Percentiles rank a stretch among this genome's conserved stretches.
phyloP scores from a whole-genome alignment of 2,113 vertebrate species.

The Meriones unguiculatus region DNA sequence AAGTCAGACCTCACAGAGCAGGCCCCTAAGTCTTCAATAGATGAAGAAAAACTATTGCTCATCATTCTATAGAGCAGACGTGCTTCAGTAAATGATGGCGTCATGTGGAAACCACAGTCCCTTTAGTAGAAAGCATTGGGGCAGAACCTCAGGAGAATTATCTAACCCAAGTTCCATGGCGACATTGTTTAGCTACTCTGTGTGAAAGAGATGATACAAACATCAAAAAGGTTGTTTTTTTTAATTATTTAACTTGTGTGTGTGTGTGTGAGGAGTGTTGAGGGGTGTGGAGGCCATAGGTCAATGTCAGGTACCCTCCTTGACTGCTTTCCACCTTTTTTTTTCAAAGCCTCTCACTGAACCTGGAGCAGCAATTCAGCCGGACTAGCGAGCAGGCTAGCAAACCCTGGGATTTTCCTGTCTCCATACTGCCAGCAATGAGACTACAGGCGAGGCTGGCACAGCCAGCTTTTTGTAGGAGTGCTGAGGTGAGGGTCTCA shows the following conservation, averaged over 20 bases:
- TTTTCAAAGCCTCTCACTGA: neutral
- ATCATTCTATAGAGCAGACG: conserved; percentile 43
- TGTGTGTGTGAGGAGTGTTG: neutral
- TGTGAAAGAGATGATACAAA: neutral
- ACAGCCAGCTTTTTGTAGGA: too few relatives aligned
- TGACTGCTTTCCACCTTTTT: neutral
- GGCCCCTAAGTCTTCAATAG: neutral
- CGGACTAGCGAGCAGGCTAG: too few relatives aligned
- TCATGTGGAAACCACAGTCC: neutral
- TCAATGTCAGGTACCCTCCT: neutral
- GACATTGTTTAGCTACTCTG: neutral
- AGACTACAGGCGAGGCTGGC: neutral
- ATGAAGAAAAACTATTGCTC: conserved; percentile 13
- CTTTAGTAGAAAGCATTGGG: neutral
- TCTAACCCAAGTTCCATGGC: neutral
- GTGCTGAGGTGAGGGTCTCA: neutral
- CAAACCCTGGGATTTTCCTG: neutral
- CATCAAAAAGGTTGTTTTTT: neutral
- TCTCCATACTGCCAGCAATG: neutral
- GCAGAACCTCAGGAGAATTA: neutral
- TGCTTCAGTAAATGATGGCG: neutral
- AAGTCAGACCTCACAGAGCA: conserved; percentile 39
- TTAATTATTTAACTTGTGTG: neutral
- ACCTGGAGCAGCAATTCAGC: neutral
- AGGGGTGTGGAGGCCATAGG: neutral